Evolutionary conservation across 1,140 invertebrate genomes (phyloP).

Genomic region (Trichomalopsis sarcophagae): DNA sequence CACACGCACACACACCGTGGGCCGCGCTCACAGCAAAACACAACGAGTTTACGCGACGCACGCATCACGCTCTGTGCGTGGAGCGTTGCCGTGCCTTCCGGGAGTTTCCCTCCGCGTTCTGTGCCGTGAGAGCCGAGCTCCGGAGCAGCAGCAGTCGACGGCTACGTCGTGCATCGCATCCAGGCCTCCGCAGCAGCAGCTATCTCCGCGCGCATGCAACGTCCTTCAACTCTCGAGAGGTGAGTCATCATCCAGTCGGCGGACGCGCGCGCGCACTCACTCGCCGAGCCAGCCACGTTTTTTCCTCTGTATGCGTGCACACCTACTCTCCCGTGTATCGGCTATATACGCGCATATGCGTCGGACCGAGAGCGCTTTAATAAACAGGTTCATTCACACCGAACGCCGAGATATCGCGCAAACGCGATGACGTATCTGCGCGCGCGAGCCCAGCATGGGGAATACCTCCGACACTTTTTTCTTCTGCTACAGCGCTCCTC

Average conservation of each 20-base stretch:
- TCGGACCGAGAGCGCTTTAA: neutral
- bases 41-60: neutral
- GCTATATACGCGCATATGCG: neutral
- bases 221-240: slow-evolving; percentile 39
- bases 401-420: neutral
- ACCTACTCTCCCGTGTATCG: neutral
- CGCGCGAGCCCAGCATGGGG: neutral
- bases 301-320: neutral
- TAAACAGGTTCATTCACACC: slow-evolving; percentile 35
- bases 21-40: no score
- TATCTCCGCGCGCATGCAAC: slow-evolving; percentile 16
- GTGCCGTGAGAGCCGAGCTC: neutral
- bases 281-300: slow-evolving; percentile 5
- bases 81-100: neutral
- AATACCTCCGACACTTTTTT: neutral
- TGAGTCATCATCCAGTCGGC: slow-evolving; percentile 33
- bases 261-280: neutral
- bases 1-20: neutral
- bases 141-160: neutral
- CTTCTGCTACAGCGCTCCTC: neutral
- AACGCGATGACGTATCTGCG: neutral
- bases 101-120: neutral
- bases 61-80: neutral
- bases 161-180: neutral
- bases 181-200: neutral